A percentile compares a stretch with the other conserved stretches of the same genome.
phyloP scores from a whole-genome alignment of 2,888 invertebrate genomes.

The Cyclophora albipunctata region DNA sequence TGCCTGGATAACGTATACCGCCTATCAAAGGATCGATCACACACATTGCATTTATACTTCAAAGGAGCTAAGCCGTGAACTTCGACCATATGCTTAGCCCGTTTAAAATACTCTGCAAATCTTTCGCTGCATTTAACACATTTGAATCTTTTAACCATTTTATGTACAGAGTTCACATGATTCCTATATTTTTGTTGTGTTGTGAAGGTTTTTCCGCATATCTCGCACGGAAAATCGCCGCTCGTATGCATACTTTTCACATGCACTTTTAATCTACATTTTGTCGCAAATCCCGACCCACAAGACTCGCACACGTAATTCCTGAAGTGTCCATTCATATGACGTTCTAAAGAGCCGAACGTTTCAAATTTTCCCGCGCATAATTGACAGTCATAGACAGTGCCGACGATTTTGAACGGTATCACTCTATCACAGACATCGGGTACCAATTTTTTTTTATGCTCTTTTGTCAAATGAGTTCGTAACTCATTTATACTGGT shows the following conservation, averaged over 20 bases:
- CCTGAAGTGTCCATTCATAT: constrained; percentile 61
- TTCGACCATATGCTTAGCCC: constrained; percentile 32
- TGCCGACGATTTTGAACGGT: constrained; percentile 26
- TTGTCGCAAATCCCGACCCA: constrained; percentile 46
- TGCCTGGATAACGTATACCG: constrained; percentile 17
- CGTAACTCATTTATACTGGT: constrained; percentile 23
- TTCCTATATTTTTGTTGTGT: constrained; percentile 25
- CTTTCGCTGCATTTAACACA: constrained; percentile 33
- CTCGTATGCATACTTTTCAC: constrained; percentile 18
- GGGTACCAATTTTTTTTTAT: constrained; percentile 25
- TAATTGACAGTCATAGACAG: constrained; percentile 28
- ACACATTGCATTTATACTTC: constrained; percentile 21
- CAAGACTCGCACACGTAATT: constrained; percentile 58
- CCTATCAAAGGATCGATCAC: constrained; percentile 18
- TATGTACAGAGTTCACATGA: constrained; percentile 30
- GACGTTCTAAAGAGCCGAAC: constrained; percentile 55
- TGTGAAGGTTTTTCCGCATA: constrained; percentile 36
- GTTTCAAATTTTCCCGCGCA: constrained; percentile 56
- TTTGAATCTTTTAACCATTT: constrained; percentile 28
- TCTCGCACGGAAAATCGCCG: constrained; percentile 16
- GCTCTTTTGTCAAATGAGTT: constrained; percentile 22
- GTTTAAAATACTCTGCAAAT: constrained; percentile 34
- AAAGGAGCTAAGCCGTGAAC: constrained; percentile 21
- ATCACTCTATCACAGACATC: constrained; percentile 28
- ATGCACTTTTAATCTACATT: constrained; percentile 49